phyloP scores from a whole-genome alignment of 1,140 invertebrate species.

The Orchesella cincta region DNA sequence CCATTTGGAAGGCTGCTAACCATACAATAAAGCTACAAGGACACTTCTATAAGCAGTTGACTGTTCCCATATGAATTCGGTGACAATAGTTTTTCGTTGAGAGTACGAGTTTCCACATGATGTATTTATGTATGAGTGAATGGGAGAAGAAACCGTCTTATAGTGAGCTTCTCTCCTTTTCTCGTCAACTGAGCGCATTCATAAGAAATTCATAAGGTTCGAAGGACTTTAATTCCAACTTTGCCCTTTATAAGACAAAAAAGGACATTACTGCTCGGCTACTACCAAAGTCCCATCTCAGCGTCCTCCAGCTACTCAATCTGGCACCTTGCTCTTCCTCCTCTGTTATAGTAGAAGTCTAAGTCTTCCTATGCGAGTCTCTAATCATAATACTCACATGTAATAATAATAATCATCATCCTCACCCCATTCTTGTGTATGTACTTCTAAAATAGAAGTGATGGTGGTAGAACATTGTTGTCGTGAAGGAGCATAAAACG shows the following conservation, averaged over 20 bases:
- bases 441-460: too few relatives aligned
- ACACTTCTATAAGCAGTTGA: neutral
- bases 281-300: too few relatives aligned
- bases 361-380: too few relatives aligned
- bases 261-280: neutral
- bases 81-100: neutral
- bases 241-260: neutral
- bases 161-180: neutral
- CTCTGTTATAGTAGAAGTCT: too few relatives aligned
- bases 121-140: neutral
- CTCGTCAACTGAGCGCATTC: conserved; percentile 7
- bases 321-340: too few relatives aligned
- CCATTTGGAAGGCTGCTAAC: neutral
- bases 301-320: too few relatives aligned
- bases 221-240: conserved; percentile 3
- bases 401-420: too few relatives aligned
- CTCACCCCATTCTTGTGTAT: too few relatives aligned
- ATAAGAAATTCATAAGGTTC: conserved; percentile 13
- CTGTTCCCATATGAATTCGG: neutral
- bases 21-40: neutral
- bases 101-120: neutral
- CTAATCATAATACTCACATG: too few relatives aligned
- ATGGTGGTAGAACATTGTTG: too few relatives aligned
- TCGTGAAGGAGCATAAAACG: too few relatives aligned
- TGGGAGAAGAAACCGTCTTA: neutral